Evolutionary conservation across 2,797 vertebrate species (phyloP), one percentile per base, ranked within the genome.

Genomic region (Botia almorhae): DNA sequence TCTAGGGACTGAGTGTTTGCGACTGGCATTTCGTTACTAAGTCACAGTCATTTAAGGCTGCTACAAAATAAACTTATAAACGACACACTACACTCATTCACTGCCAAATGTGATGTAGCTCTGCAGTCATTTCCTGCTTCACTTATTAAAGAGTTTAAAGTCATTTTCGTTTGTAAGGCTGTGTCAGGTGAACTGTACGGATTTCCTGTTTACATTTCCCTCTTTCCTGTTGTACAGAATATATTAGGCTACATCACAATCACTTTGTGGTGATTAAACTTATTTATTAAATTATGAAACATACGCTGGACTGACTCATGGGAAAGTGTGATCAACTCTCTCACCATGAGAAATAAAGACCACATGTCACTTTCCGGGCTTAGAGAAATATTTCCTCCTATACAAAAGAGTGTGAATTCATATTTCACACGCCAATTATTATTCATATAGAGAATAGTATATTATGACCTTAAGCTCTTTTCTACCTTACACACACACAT

Each of bases 21-120:
- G 12, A 33, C 4, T 33, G 33, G 33, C 33, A 33, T 33, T 33
- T 33, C 33, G 33, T 33, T 33, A 74, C 33, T n/a, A 17, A 65
- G 60, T 33, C 58, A 60, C 58, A 33, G 48, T 46, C 69, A 67
- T 73, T 67, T 70, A 58, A 70, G 61, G 36, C 70, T 23, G 46
- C 48, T 53, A 56, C 33, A 33, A 67, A 68, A 74, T 48, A 73
- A 80, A 74, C 69, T 29, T 73, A 67, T 63, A 80, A 67, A 73
- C 10, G 7, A 12, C 33, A 33, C 77, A 71, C 56, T 72, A 58
- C 26, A 19, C 65, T 73, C 78, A 55, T 79, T 79, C 77, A 64
- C 69, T 2, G 4, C 16, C 10, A 26, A 79, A 79, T 65, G 48
- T 65, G 48, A 80, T 39, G 56, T 21, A 36, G 55, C 3, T 33